A percentile compares a stretch with the other conserved stretches of the same genome.
phyloP scores from a whole-genome alignment of 2,797 vertebrate genomes.

The Tenualosa thibaudeaui region DNA sequence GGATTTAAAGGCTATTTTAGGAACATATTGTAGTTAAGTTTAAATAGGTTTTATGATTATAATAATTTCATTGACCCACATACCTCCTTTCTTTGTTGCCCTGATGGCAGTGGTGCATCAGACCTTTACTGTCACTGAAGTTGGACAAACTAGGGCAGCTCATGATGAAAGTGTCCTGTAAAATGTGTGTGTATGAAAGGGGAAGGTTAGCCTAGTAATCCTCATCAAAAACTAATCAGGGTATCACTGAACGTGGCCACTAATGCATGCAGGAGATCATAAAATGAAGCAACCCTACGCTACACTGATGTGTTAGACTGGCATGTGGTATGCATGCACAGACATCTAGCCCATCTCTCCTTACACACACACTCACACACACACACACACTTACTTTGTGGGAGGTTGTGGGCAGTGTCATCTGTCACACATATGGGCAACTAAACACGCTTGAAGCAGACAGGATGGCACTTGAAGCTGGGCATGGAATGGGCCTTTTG shows the following conservation, averaged over 20 bases:
- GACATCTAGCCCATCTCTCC: background rate
- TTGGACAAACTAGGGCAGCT: background rate
- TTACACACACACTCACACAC: background rate
- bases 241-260: background rate
- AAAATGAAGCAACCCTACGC: background rate
- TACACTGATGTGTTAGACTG: background rate
- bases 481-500: background rate
- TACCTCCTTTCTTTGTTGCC: background rate
- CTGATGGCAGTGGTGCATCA: background rate
- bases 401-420: background rate
- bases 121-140: background rate
- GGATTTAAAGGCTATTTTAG: background rate
- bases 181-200: background rate
- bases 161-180: background rate
- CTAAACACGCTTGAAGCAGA: background rate
- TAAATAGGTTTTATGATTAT: background rate
- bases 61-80: background rate
- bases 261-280: background rate
- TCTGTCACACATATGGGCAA: background rate
- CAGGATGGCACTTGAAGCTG: no score
- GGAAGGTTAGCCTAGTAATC: no score
- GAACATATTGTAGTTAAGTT: constrained; percentile 13
- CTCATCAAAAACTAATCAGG: no score
- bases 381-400: background rate
- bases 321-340: constrained; percentile 2